These are phyloP conservation scores for Virgularia gustaviana DNA, from an alignment of 92 coral and sea anemone genomes.

Conservation along the genomic window DNA sequence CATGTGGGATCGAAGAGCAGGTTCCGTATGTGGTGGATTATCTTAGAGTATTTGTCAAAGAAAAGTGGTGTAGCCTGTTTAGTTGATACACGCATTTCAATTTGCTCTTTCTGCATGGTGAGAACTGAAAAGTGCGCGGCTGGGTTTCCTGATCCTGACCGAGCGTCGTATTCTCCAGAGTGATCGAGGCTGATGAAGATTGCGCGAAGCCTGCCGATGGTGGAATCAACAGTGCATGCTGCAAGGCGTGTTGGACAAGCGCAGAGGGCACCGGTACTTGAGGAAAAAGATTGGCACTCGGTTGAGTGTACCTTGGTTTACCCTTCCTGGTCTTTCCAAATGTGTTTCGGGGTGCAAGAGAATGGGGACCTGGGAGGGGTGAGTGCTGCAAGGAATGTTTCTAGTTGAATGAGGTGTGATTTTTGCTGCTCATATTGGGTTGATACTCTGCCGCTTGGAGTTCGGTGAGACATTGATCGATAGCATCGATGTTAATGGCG, in stretches of 20 bases:
- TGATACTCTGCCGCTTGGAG: conserved; percentile 37
- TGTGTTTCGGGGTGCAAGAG: conserved; percentile 31
- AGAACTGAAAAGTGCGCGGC: conserved; percentile 45
- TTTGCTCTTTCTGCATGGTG: conserved; percentile 30
- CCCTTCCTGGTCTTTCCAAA: conserved; percentile 59
- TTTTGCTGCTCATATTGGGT: conserved; percentile 26
- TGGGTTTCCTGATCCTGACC: conserved; percentile 48
- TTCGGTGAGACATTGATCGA: conserved; percentile 38
- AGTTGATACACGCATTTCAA: conserved; percentile 19
- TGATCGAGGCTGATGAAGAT: conserved; percentile 42
- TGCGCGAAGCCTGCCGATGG: conserved; percentile 46
- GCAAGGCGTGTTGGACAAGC: conserved; percentile 60
- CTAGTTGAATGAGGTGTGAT: conserved; percentile 47
- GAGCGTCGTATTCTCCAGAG: conserved; percentile 56
- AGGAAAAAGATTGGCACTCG: conserved; percentile 34
- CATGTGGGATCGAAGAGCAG: conserved; percentile 17
- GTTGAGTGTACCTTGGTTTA: conserved; percentile 44
- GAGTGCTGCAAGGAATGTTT: conserved; percentile 25
- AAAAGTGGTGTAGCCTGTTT: conserved; percentile 40
- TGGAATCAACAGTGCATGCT: conserved; percentile 59
- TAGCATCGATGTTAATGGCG: conserved; percentile 26
- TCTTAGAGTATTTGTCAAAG: conserved; percentile 38
- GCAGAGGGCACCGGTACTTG: conserved; percentile 30
- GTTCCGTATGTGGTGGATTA: conserved; percentile 35
- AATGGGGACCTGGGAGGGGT: conserved; percentile 19